phyloP scores from a whole-genome alignment of 2,797 vertebrate species.

The Rhadinocentrus ornatus region DNA sequence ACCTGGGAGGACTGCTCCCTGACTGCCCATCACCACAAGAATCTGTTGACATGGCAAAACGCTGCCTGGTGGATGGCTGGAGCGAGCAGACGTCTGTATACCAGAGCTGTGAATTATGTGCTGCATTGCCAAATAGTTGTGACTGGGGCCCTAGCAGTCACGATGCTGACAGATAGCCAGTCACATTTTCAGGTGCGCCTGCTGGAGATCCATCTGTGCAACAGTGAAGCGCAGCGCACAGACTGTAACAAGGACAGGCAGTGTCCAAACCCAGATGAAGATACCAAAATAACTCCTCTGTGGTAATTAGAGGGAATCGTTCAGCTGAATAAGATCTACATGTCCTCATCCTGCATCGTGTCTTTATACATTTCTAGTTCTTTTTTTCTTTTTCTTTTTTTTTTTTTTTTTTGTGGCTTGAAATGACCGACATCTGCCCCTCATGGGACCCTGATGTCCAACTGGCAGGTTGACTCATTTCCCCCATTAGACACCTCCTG shows the following conservation, averaged over 20 bases:
- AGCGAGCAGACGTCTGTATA: constrained; percentile 60
- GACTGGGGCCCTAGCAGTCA: constrained; percentile 39
- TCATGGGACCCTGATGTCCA: constrained; percentile 9
- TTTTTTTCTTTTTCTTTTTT: constrained; percentile 11
- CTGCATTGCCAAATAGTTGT: constrained; percentile 73
- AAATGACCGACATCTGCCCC: constrained; percentile 9
- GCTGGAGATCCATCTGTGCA: constrained; percentile 52
- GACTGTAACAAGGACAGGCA: constrained; percentile 25
- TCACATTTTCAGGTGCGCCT: constrained; percentile 49
- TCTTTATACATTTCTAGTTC: constrained; percentile 7
- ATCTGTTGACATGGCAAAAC: constrained; percentile 76
- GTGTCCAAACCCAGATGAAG: constrained; percentile 13
- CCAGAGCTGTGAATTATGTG: constrained; percentile 70
- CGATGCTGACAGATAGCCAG: constrained; percentile 43
- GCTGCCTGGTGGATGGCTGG: constrained; percentile 64
- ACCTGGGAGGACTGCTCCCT: constrained; percentile 57
- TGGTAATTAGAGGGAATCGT: not conserved
- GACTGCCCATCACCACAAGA: constrained; percentile 52
- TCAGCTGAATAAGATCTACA: not conserved
- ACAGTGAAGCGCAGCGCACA: constrained; percentile 7
- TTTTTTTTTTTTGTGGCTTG: constrained; percentile 7
- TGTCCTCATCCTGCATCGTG: not conserved
- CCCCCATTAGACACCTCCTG: constrained; percentile 48
- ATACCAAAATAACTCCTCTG: not conserved
- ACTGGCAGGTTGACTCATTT: constrained; percentile 54